A percentile compares a stretch with the other conserved stretches of the same genome.
phyloP scores from a whole-genome alignment of 2,113 vertebrate genomes.

The Salvelinus sp. region DNA sequence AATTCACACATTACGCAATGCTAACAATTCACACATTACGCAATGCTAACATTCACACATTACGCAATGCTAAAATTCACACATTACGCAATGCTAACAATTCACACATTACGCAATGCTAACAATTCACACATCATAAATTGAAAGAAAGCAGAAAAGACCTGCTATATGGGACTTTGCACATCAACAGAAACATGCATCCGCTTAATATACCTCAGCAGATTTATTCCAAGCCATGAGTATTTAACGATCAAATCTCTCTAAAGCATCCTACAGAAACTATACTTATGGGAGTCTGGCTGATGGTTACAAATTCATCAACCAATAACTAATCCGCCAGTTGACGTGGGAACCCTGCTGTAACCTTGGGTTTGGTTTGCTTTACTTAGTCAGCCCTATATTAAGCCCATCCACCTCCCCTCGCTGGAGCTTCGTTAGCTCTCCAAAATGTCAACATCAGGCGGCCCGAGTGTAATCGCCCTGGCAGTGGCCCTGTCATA shows the following conservation, averaged over 20 bases:
- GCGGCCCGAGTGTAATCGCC: constrained; percentile 7
- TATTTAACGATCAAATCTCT: neutral
- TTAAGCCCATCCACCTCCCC: neutral
- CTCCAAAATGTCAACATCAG: constrained; percentile 26
- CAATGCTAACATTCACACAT: no score
- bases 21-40: no score
- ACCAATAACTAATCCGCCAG: neutral
- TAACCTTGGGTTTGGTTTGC: no score
- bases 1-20: no score
- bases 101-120: no score
- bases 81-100: no score
- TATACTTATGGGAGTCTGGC: neutral
- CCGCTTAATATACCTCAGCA: neutral
- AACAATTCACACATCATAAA: no score
- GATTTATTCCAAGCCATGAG: neutral
- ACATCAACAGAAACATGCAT: neutral
- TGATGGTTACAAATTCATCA: constrained; percentile 19
- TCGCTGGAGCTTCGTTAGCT: constrained; percentile 3
- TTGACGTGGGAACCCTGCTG: constrained; percentile 9
- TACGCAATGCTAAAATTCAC: no score
- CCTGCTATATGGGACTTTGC: neutral
- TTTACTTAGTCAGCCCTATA: constrained; percentile 1
- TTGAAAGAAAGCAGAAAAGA: no score
- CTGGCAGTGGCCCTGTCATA: constrained; percentile 16
- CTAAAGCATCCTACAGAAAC: neutral